Percentiles rank a stretch among this genome's conserved stretches.
Evolutionary conservation across 2,888 invertebrate species (phyloP).

Genomic region (Cenopis cana): DNA sequence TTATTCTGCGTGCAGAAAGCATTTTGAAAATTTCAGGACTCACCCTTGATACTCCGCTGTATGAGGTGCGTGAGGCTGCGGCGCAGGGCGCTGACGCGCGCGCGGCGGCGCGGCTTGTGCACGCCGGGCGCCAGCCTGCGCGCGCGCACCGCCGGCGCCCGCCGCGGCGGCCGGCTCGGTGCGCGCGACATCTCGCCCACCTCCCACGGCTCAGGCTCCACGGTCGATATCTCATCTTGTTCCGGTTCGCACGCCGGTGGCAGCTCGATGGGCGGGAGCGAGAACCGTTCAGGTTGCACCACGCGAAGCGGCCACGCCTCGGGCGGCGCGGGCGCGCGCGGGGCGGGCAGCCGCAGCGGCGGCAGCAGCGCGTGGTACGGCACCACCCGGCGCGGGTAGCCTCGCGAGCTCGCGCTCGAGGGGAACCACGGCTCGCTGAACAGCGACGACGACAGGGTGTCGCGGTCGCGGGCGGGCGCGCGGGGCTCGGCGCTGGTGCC

Average conservation of each 20-base stretch:
- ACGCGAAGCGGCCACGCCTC: slow-evolving; percentile 65
- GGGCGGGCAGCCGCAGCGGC: slow-evolving; percentile 66
- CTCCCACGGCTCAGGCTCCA: slow-evolving; percentile 43
- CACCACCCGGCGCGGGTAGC: slow-evolving; percentile 56
- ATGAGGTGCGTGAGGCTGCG: slow-evolving; percentile 67
- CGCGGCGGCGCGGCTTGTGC: slow-evolving; percentile 53
- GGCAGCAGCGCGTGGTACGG: slow-evolving; percentile 68
- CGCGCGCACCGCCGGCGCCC: slow-evolving; percentile 43
- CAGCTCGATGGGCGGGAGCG: slow-evolving; percentile 59
- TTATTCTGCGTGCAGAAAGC: background rate
- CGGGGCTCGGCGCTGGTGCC: slow-evolving; percentile 51
- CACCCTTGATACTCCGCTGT: slow-evolving; percentile 67
- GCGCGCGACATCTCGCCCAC: slow-evolving; percentile 46
- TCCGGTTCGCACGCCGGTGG: slow-evolving; percentile 56
- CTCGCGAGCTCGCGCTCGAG: slow-evolving; percentile 59
- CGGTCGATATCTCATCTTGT: slow-evolving; percentile 57
- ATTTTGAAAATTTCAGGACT: slow-evolving; percentile 35
- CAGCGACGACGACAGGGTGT: slow-evolving; percentile 64
- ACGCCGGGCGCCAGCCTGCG: slow-evolving; percentile 54
- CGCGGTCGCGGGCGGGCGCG: slow-evolving; percentile 52
- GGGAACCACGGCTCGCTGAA: slow-evolving; percentile 67
- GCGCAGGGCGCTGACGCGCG: slow-evolving; percentile 63
- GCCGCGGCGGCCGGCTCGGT: slow-evolving; percentile 30
- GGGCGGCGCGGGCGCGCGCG: slow-evolving; percentile 55
- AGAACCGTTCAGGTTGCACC: slow-evolving; percentile 51